Conservation (phyloP, 2,797 vertebrate genomes). For the Merluccius polli region DNA sequence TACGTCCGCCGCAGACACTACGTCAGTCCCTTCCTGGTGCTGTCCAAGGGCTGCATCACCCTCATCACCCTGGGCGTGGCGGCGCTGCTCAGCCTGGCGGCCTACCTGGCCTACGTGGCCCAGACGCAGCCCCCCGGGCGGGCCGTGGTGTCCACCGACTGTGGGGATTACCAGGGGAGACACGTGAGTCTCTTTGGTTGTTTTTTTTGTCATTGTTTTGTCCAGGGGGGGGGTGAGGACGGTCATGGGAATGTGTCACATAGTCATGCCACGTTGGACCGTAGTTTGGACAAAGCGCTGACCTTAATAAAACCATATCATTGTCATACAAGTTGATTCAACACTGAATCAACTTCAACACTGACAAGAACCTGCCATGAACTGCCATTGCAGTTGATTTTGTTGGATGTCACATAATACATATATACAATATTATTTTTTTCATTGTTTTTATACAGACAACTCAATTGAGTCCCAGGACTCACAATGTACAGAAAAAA, state of each 20-base stretch:
- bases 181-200: slow-evolving; percentile 48
- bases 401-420: no score
- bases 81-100: slow-evolving; percentile 60
- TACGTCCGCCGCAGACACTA: slow-evolving; percentile 65
- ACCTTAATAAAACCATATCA: no score
- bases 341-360: no score
- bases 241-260: no score
- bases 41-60: slow-evolving; percentile 67
- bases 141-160: slow-evolving; percentile 54
- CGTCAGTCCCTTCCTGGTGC: slow-evolving; percentile 66
- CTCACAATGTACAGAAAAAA: neutral
- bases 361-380: no score
- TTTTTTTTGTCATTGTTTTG: neutral
- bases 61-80: slow-evolving; percentile 58
- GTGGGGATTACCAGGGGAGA: slow-evolving; percentile 56
- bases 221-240: no score
- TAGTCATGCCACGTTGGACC: no score
- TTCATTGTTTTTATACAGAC: no score
- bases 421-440: no score
- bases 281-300: no score
- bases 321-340: no score
- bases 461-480: neutral
- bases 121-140: slow-evolving; percentile 57
- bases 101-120: slow-evolving; percentile 71
- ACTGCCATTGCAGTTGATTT: no score